Percentiles rank a stretch among this genome's conserved stretches.
phyloP scores from a whole-genome alignment of 2,888 invertebrate species.

The Lochmaea crataegi region DNA sequence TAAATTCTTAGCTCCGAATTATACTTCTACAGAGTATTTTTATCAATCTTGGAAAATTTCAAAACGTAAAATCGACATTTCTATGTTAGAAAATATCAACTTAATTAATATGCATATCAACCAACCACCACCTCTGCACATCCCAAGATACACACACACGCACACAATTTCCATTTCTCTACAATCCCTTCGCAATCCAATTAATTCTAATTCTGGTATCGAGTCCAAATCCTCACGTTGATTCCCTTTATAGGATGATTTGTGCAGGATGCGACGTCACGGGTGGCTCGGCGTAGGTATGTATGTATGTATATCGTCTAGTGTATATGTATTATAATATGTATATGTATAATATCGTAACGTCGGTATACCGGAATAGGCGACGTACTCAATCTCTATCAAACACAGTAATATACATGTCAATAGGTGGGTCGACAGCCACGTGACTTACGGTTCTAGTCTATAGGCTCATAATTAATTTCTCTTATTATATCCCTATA shows the following conservation, averaged over 20 bases:
- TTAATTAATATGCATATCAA: constrained; percentile 15
- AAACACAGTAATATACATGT: constrained; percentile 58
- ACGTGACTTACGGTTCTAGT: constrained; percentile 31
- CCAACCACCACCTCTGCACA: constrained; percentile 7
- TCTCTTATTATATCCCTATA: not conserved
- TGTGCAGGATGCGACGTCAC: constrained; percentile 44
- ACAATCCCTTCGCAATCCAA: constrained; percentile 26
- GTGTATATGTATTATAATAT: constrained; percentile 2
- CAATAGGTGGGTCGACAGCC: constrained; percentile 55
- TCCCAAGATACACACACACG: constrained; percentile 23
- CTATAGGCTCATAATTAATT: not conserved
- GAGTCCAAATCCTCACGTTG: constrained; percentile 39
- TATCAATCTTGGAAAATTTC: not conserved
- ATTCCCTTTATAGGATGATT: constrained; percentile 48
- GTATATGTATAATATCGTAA: constrained; percentile 29
- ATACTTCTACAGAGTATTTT: not conserved
- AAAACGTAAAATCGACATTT: too few species aligned
- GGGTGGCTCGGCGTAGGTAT: constrained; percentile 21
- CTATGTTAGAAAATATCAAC: too few species aligned
- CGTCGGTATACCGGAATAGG: constrained; percentile 46
- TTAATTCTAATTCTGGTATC: constrained; percentile 44
- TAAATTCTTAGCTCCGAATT: constrained; percentile 52
- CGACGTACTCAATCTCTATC: constrained; percentile 55
- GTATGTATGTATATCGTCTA: constrained; percentile 17
- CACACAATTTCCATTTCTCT: constrained; percentile 22